These are phyloP conservation scores for Heliconius himera DNA, from an alignment of 1,140 invertebrate genomes.

Conservation along the genomic window DNA sequence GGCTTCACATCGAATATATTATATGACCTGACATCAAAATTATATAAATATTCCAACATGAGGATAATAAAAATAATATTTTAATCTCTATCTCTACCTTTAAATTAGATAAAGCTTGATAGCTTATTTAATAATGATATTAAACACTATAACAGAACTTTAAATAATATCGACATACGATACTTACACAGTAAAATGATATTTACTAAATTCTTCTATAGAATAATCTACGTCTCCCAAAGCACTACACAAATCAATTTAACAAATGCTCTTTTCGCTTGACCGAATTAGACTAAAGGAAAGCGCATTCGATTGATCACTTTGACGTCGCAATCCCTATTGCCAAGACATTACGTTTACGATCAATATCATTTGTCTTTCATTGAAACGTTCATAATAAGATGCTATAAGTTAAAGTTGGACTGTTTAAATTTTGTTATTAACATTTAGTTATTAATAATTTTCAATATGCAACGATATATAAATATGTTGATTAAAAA, in stretches of 20 bases:
- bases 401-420: neutral
- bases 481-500: neutral
- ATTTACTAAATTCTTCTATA: neutral
- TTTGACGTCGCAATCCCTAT: neutral
- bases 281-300: conserved; percentile 10
- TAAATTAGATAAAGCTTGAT: no score
- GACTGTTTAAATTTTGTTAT: neutral
- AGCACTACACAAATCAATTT: neutral
- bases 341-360: neutral
- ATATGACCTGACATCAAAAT: neutral
- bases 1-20: neutral
- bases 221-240: neutral
- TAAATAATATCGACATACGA: no score
- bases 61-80: no score
- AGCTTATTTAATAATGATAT: no score
- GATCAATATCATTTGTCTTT: neutral
- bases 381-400: neutral
- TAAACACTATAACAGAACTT: no score
- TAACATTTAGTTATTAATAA: neutral
- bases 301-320: conserved; percentile 1
- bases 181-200: neutral
- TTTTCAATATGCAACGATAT: neutral
- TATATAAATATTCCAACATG: neutral
- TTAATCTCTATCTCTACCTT: no score
- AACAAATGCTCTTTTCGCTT: neutral